A percentile compares a stretch with the other conserved stretches of the same genome.
phyloP scores from a whole-genome alignment of 2,113 vertebrate species.

The Nesogale talazaci region DNA sequence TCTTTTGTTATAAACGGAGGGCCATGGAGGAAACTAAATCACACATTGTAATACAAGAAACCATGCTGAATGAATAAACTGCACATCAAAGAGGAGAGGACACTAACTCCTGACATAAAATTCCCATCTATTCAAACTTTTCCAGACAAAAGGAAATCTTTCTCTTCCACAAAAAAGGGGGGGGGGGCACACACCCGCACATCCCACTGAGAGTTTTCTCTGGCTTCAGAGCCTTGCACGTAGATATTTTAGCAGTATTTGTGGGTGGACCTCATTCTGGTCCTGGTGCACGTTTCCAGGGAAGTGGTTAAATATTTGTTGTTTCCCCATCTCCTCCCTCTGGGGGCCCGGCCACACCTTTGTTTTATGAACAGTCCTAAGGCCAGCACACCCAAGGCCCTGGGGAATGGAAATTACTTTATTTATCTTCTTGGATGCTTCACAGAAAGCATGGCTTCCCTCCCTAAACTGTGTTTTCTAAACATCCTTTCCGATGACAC shows the following conservation, averaged over 20 bases:
- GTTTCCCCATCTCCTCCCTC: neutral
- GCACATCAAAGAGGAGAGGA: neutral
- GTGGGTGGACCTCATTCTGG: neutral
- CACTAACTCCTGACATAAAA: neutral
- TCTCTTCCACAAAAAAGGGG: neutral
- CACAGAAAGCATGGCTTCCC: slow-evolving; percentile 9
- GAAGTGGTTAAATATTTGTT: slow-evolving; percentile 55
- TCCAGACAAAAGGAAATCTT: neutral
- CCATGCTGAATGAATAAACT: neutral
- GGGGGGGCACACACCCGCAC: neutral
- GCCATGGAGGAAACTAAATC: neutral
- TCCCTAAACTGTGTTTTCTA: slow-evolving; percentile 60
- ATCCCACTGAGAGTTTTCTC: neutral
- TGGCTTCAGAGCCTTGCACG: slow-evolving; percentile 33
- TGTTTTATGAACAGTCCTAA: slow-evolving; percentile 52
- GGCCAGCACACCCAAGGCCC: neutral
- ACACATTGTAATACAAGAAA: neutral
- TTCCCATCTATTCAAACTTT: slow-evolving; percentile 26
- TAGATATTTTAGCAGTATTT: slow-evolving; percentile 18
- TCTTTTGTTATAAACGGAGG: neutral
- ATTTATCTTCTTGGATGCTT: slow-evolving; percentile 45
- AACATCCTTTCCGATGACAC: slow-evolving; percentile 58
- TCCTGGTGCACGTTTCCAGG: slow-evolving; percentile 47
- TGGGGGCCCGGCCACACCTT: neutral
- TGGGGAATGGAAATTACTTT: neutral